phyloP scores from a whole-genome alignment of 1,140 invertebrate species.

The Pseudomyrmex dendroicus region DNA sequence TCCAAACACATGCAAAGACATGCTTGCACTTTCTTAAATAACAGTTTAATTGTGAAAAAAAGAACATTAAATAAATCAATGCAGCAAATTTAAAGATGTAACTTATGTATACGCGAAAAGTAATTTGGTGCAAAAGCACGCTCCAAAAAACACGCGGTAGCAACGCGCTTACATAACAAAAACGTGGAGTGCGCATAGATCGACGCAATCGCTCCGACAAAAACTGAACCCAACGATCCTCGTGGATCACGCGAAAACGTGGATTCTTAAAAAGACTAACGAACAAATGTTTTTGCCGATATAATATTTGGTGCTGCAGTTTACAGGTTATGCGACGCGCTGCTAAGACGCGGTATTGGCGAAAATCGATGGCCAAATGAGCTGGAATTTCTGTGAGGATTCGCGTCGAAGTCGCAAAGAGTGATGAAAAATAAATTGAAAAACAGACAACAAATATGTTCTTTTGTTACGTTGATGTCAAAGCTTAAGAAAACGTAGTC shows the following conservation, averaged over 20 bases:
- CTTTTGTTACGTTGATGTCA: not conserved
- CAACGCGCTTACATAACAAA: slow-evolving; percentile 59
- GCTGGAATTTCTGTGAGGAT: not conserved
- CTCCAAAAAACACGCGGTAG: not conserved
- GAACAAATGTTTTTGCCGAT: no score
- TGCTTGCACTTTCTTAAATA: no score
- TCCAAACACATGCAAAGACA: no score
- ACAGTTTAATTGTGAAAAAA: not conserved
- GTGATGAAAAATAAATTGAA: not conserved
- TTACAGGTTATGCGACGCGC: slow-evolving; percentile 37
- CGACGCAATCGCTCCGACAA: not conserved
- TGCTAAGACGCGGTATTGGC: not conserved
- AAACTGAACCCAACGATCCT: not conserved
- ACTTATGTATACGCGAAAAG: no score
- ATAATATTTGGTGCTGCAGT: not conserved
- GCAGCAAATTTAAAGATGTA: no score
- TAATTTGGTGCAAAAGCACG: not conserved
- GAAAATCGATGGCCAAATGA: slow-evolving; percentile 11
- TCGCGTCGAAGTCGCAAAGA: not conserved
- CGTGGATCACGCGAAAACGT: not conserved
- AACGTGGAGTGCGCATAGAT: slow-evolving; percentile 20
- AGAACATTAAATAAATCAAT: not conserved
- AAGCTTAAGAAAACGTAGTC: not conserved
- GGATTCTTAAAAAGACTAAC: no score
- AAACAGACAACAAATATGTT: not conserved